Percentiles rank a stretch among this genome's conserved stretches.
phyloP scores from a whole-genome alignment of 2,797 vertebrate species.

The Pitangus sulphuratus region DNA sequence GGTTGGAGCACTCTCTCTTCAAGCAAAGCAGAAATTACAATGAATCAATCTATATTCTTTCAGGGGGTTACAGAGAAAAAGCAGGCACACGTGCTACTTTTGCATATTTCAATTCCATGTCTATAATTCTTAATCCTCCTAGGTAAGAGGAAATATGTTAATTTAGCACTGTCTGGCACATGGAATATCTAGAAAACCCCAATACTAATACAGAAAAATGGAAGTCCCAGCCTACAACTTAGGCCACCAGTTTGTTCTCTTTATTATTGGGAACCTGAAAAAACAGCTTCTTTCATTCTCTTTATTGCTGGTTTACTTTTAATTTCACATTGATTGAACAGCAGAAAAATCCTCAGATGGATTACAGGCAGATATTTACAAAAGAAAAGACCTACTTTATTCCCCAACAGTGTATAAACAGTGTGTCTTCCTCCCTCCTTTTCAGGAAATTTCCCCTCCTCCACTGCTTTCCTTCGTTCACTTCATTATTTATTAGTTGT shows the following conservation, averaged over 20 bases:
- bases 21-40: background rate
- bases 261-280: background rate
- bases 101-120: background rate
- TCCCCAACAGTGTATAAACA: background rate
- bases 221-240: background rate
- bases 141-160: background rate
- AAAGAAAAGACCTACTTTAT: background rate
- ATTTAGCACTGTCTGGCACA: background rate
- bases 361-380: background rate
- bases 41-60: background rate
- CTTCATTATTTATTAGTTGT: constrained; percentile 56
- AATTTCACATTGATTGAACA: background rate
- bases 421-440: background rate
- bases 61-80: background rate
- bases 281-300: background rate
- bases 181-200: background rate
- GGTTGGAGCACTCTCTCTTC: background rate
- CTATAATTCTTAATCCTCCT: background rate
- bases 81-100: background rate
- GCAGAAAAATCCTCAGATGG: background rate
- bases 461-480: background rate
- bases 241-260: background rate
- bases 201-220: background rate
- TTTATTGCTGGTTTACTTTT: background rate
- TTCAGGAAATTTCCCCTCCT: background rate